These are phyloP conservation scores for Anseranas semipalmata DNA, from an alignment of 2,113 vertebrate genomes.

Conservation along the genomic window DNA sequence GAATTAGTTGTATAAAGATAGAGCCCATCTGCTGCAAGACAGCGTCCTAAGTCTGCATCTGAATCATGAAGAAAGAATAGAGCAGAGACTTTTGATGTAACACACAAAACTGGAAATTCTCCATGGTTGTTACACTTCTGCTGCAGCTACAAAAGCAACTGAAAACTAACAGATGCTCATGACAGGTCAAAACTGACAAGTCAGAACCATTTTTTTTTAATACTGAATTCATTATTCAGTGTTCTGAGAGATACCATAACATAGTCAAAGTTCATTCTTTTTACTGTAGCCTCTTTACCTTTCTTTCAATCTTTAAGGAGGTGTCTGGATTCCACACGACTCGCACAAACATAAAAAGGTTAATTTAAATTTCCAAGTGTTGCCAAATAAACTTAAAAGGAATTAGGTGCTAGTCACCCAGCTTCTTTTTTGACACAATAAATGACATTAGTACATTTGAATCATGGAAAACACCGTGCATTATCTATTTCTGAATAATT, in stretches of 20 bases:
- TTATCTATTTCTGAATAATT: not conserved
- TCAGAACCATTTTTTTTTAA: not conserved
- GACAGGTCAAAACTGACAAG: not conserved
- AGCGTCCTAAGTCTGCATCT: constrained; percentile 97
- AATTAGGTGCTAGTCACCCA: not conserved
- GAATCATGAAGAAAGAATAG: constrained; percentile 45
- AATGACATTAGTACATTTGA: not conserved
- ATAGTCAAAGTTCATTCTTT: not conserved
- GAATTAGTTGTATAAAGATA: constrained; percentile 98
- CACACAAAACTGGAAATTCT: not conserved
- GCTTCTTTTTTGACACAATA: not conserved
- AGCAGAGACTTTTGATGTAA: not conserved
- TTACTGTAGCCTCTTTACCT: not conserved
- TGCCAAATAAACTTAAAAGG: not conserved
- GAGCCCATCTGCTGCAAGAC: constrained; percentile 93
- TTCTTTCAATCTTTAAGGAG: not conserved
- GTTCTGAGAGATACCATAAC: not conserved
- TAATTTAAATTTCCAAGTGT: not conserved
- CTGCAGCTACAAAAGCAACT: not conserved
- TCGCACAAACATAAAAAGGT: rapidly evolving
- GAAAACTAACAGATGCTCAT: not conserved
- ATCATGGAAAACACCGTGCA: not conserved
- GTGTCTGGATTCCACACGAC: not conserved
- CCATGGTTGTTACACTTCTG: not conserved
- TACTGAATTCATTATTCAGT: not conserved